Conservation (phyloP, 2,888 invertebrate genomes). For the Chironomus tentans region DNA sequence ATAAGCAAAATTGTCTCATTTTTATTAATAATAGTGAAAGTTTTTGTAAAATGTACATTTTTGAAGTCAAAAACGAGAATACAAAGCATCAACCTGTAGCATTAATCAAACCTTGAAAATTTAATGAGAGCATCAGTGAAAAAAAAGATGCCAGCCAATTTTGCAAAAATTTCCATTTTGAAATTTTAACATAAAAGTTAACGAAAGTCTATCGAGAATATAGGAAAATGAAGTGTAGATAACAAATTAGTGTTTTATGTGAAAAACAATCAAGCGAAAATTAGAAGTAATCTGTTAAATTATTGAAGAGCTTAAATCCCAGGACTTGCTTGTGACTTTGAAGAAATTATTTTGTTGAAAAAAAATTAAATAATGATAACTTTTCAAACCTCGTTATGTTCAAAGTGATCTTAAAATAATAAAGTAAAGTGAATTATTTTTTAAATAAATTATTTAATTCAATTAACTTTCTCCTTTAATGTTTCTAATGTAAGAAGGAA, state of each 20-base stretch:
- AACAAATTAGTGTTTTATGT: background rate
- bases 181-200: background rate
- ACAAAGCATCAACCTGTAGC: slow-evolving; percentile 20
- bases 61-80: background rate
- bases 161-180: background rate
- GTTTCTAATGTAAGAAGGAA: background rate
- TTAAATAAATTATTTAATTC: background rate
- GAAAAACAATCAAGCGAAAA: background rate
- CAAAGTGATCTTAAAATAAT: background rate
- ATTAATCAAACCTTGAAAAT: slow-evolving; percentile 25
- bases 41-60: background rate
- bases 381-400: background rate
- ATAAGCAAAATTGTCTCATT: background rate
- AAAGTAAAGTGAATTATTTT: background rate
- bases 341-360: background rate
- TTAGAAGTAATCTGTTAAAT: background rate
- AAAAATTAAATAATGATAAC: background rate
- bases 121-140: slow-evolving; percentile 5
- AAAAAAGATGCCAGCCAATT: slow-evolving; percentile 1
- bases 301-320: slow-evolving; percentile 22
- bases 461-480: background rate
- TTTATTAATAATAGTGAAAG: background rate
- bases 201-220: background rate
- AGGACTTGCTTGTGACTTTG: background rate
- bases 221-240: background rate